phyloP scores from a whole-genome alignment of 1,140 invertebrate species.

The Microplitis demolitor region DNA sequence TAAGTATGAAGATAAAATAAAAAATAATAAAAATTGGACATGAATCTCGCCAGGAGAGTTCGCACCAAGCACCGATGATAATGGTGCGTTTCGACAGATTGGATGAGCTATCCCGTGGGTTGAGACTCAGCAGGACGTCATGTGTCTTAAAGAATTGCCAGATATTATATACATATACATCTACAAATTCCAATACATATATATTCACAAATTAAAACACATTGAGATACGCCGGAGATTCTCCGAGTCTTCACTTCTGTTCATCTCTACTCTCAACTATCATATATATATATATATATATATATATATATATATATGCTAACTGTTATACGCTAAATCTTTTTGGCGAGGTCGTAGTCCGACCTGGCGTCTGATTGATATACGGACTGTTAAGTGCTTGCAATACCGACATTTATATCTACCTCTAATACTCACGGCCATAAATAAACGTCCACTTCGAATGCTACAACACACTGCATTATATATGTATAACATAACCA shows the following conservation, averaged over 20 bases:
- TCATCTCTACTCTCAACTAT: constrained; percentile 4
- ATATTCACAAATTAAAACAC: background rate
- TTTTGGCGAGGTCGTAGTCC: constrained; percentile 38
- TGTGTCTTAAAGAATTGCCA: constrained; percentile 21
- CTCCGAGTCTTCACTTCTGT: background rate
- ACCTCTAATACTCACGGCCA: constrained; percentile 57
- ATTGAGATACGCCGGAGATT: background rate
- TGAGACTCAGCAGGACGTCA: constrained; percentile 38
- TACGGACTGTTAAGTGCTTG: constrained; percentile 62
- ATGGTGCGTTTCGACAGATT: constrained; percentile 41
- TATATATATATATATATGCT: background rate
- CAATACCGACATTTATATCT: constrained; percentile 62
- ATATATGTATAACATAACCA: background rate
- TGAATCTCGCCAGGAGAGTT: constrained; percentile 25
- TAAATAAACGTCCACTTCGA: constrained; percentile 57
- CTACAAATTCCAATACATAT: background rate
- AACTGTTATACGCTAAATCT: background rate
- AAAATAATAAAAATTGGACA: constrained; percentile 1
- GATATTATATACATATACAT: background rate
- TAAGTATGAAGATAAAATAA: background rate
- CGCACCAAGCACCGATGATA: constrained; percentile 34
- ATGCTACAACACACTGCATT: constrained; percentile 25
- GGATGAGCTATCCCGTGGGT: constrained; percentile 37
- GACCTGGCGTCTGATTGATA: constrained; percentile 60
- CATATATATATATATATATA: background rate